Conservation (phyloP, 92 coral and sea anemone species). For the Phenganax marumi region DNA sequence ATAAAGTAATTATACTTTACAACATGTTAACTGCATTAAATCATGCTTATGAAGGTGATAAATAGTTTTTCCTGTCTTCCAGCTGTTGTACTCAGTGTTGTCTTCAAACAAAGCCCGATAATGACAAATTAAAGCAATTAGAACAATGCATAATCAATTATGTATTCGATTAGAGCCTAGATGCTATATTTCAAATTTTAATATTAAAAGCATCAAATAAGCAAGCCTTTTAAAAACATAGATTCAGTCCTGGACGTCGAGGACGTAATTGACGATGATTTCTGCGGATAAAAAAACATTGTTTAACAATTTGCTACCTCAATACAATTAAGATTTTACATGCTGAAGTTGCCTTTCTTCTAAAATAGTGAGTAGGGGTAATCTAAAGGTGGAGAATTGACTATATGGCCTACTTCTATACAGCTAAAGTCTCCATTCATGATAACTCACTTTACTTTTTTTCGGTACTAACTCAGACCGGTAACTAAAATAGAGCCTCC, state of each 20-base stretch:
- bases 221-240: background rate
- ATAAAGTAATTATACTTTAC: background rate
- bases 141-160: background rate
- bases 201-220: background rate
- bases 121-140: slow-evolving; percentile 17
- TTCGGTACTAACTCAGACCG: no score
- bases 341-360: no score
- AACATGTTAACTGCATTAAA: slow-evolving; percentile 16
- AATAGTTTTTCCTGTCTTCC: slow-evolving; percentile 7
- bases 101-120: slow-evolving; percentile 11
- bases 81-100: slow-evolving; percentile 15
- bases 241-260: background rate
- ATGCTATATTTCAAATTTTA: background rate
- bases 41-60: slow-evolving; percentile 9
- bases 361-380: no score
- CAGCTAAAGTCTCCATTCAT: no score
- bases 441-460: no score
- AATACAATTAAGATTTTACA: no score
- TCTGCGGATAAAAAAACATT: no score
- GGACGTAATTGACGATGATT: background rate
- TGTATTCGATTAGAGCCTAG: slow-evolving; percentile 14
- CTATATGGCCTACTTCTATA: no score
- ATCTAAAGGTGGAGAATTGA: no score
- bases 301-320: no score
- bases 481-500: no score